Conservation (phyloP, 2,888 invertebrate species). For the Perithous albicinctus region DNA sequence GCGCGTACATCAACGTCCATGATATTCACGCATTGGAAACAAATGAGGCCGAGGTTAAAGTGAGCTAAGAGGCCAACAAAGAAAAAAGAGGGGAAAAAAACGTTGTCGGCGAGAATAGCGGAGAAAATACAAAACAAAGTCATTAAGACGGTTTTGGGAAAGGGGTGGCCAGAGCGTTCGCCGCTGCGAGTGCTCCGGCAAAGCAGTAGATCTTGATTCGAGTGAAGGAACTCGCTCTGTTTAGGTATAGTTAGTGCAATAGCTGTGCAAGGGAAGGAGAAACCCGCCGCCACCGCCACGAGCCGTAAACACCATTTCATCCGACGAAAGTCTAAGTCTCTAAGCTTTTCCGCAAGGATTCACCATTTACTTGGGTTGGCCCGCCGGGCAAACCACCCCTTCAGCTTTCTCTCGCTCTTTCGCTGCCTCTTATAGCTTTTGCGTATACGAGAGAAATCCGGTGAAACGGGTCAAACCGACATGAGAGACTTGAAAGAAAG, state of each 20-base stretch:
- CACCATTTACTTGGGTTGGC: conserved; percentile 73
- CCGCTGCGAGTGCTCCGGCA: conserved; percentile 38
- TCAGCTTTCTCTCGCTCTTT: conserved; percentile 60
- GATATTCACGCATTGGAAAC: conserved; percentile 1
- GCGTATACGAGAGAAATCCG: conserved; percentile 28
- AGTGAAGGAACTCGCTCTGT: conserved; percentile 49
- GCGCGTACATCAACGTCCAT: neutral
- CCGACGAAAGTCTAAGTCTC: conserved; percentile 79
- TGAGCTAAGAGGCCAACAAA: neutral
- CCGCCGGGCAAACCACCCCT: conserved; percentile 67
- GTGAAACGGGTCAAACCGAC: conserved; percentile 35
- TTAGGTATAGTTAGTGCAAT: conserved; percentile 34
- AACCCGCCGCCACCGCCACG: conserved; percentile 62
- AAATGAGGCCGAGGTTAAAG: conserved; percentile 24
- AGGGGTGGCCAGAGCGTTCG: conserved; percentile 37
- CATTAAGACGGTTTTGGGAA: conserved; percentile 53
- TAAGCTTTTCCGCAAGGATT: conserved; percentile 82
- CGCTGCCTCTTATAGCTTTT: conserved; percentile 50
- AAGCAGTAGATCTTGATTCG: conserved; percentile 66
- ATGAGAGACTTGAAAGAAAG: conserved; percentile 24
- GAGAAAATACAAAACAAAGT: conserved; percentile 60
- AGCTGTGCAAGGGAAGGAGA: conserved; percentile 52
- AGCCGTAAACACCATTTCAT: conserved; percentile 80
- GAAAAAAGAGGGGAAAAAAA: conserved; percentile 3
- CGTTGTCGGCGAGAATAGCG: neutral